Conservation (phyloP, 2,888 invertebrate species). For the Cosmia pyralina region DNA sequence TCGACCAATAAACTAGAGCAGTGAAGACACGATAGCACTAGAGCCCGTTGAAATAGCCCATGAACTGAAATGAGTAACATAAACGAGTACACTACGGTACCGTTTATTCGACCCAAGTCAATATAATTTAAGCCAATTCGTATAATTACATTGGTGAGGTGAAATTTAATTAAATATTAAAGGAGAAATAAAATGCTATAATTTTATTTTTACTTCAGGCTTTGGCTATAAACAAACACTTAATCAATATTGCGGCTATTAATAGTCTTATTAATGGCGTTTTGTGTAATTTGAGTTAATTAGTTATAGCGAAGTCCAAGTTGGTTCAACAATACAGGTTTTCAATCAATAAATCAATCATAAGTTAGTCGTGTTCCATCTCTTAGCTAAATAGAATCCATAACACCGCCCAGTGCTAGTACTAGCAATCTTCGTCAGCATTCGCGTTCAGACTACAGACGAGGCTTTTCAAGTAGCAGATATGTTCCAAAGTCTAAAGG, state of each 20-base stretch:
- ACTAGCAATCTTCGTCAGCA: slow-evolving; percentile 50
- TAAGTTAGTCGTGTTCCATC: slow-evolving; percentile 29
- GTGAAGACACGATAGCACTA: slow-evolving; percentile 53
- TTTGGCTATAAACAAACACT: slow-evolving; percentile 4
- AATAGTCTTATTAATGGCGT: slow-evolving; percentile 2
- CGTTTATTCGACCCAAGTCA: slow-evolving; percentile 54
- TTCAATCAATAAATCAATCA: slow-evolving; percentile 49
- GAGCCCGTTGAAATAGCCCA: slow-evolving; percentile 49
- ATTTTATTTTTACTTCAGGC: slow-evolving; percentile 20
- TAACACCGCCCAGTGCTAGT: slow-evolving; percentile 17
- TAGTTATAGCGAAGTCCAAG: slow-evolving; percentile 9
- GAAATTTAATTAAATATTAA: slow-evolving; percentile 60
- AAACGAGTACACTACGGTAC: slow-evolving; percentile 54
- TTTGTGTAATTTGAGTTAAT: slow-evolving; percentile 19
- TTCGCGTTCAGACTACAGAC: slow-evolving; percentile 49
- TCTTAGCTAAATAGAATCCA: slow-evolving; percentile 43
- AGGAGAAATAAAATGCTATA: slow-evolving; percentile 38
- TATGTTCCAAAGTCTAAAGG: slow-evolving; percentile 31
- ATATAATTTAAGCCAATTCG: slow-evolving; percentile 65
- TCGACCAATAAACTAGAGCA: slow-evolving; percentile 54
- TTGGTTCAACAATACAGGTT: slow-evolving; percentile 16
- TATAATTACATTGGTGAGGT: slow-evolving; percentile 58
- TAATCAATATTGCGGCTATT: slow-evolving; percentile 19
- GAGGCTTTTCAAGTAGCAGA: slow-evolving; percentile 56
- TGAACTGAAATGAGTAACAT: slow-evolving; percentile 61